Evolutionary conservation across 2,113 vertebrate species (phyloP).

Genomic region (Passer montanus): DNA sequence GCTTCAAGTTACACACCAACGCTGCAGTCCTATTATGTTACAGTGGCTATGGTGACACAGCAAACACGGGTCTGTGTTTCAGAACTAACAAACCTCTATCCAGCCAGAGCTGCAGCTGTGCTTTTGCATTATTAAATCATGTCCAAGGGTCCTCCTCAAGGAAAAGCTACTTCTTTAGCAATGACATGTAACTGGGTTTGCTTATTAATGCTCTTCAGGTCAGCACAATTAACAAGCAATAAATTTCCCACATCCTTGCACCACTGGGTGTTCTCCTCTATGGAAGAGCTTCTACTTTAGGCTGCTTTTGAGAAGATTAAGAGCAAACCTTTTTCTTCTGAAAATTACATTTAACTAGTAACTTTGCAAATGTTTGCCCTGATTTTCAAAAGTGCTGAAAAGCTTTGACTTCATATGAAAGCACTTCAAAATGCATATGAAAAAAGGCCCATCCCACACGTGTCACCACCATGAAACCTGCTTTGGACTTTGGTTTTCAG

Average conservation of each 20-base stretch:
- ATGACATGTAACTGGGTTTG: neutral
- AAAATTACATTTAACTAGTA: neutral
- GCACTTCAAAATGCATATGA: neutral
- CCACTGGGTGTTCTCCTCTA: neutral
- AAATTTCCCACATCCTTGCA: neutral
- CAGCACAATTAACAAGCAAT: neutral
- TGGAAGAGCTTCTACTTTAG: neutral
- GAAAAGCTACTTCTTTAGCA: neutral
- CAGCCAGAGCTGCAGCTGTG: neutral
- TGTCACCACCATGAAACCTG: accelerated
- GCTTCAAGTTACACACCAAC: neutral
- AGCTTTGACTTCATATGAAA: neutral
- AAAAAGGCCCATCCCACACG: accelerated
- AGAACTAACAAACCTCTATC: neutral
- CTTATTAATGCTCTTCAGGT: neutral
- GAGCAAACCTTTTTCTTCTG: accelerated
- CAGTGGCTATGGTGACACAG: neutral
- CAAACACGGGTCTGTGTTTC: neutral
- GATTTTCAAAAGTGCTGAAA: neutral
- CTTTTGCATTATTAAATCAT: neutral
- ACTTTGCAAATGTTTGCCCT: neutral
- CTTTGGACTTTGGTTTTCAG: neutral
- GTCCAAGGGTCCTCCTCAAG: neutral
- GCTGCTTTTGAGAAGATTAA: neutral
- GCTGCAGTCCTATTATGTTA: neutral